Base-by-base conservation (phyloP, 2,113 vertebrate species). In the Ceyx cyanopectus region DNA sequence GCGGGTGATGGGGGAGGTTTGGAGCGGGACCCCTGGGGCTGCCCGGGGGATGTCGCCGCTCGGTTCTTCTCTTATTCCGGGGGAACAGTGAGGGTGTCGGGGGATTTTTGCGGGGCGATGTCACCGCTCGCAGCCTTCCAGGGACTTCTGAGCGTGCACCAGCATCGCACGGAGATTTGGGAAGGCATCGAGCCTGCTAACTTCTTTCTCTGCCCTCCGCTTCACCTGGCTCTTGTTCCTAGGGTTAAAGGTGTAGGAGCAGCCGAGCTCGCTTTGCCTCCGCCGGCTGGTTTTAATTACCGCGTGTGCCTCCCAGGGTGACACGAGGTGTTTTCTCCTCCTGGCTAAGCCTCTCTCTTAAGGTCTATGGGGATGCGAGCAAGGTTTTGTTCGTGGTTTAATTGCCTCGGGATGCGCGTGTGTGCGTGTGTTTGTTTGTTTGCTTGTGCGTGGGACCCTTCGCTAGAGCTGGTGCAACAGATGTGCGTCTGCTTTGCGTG, bases 391-490 rank as follows among this genome's bases (percentile, higher is more conserved):
- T 19, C 1, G 65, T 2, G 77, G 46, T 79, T 92, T 82, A 43
- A 66, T 77, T 62, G 81, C 76, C 56, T 58, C 2, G 37, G 69
- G 43, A 87, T 69, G 70, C 1, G 72, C 18, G n/a, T 40, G 72
- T 21, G n/a, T 40, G 72, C 50, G 7, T 37, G 69, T 67, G 72
- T 72, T 56, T 54, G 63, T 53, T 37, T 66, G 66, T 60, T 72
- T 77, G 66, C 62, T 58, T 54, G 68, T n/a, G 74, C 23, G 72
- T 2, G 93, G 87, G 81, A 80, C 87, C 90, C 90, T 85, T 54
- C 30, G 2, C 68, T 24, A 6, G 75, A 85, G 60, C 78, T 1
- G 60, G 60, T 48, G 95, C 94, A 97, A 97, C 97, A 97, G 95
- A 97, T 97, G 96, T 67, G 85, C 12, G 92, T 29, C 40, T 46